Evolutionary conservation across 1,140 invertebrate species (phyloP).

Genomic region (Maconellicoccus hirsutus): DNA sequence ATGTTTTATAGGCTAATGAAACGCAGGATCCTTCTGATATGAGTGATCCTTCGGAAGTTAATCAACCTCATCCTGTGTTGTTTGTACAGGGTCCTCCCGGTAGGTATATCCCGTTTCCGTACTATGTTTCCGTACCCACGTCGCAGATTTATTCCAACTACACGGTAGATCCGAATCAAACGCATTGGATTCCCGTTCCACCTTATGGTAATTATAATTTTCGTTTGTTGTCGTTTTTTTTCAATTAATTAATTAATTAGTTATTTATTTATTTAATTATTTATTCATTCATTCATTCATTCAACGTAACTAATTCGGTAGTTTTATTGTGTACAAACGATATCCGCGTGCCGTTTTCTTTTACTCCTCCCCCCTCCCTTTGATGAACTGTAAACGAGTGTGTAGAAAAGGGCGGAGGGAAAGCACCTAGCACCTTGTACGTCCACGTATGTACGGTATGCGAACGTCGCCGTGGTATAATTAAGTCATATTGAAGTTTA

Average conservation of each 20-base stretch:
- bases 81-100: constrained; percentile 10
- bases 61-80: constrained; percentile 10
- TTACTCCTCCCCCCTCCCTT: too few species aligned
- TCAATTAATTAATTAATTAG: too few species aligned
- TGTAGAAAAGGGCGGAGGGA: too few species aligned
- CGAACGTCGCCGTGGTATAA: background rate
- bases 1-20: constrained; percentile 1
- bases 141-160: constrained; percentile 2
- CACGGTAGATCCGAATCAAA: background rate
- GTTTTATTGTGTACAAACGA: too few species aligned
- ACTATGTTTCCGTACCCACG: background rate
- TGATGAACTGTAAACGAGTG: too few species aligned
- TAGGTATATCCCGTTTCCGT: constrained; percentile 14
- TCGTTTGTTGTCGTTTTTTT: background rate
- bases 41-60: constrained; percentile 11
- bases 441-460: too few species aligned
- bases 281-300: too few species aligned
- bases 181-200: background rate
- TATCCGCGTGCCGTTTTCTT: too few species aligned
- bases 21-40: background rate
- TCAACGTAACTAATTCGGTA: too few species aligned
- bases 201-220: background rate
- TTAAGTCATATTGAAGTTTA: background rate
- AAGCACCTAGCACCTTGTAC: too few species aligned
- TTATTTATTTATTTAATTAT: too few species aligned